Percentiles rank a stretch among this genome's conserved stretches.
phyloP scores from a whole-genome alignment of 2,797 vertebrate species.

The Acanthis flammea region DNA sequence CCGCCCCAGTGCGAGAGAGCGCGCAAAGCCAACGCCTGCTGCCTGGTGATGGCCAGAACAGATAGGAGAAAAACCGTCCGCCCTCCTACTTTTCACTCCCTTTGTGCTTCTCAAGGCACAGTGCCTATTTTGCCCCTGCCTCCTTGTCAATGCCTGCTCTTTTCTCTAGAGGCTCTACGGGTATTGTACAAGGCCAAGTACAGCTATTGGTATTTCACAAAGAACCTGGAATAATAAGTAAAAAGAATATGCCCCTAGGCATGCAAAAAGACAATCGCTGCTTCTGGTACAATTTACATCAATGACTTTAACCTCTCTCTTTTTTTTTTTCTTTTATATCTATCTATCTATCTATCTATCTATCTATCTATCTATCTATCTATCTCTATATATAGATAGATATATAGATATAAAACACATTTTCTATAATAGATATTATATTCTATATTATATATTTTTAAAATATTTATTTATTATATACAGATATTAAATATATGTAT shows the following conservation, averaged over 20 bases:
- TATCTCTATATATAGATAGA: no score
- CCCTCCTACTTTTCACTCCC: not conserved
- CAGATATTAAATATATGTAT: no score
- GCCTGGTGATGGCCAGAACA: not conserved
- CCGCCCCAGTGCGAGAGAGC: no score
- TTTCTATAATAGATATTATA: no score
- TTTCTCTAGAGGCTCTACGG: not conserved
- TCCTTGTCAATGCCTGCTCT: not conserved
- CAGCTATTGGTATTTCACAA: slow-evolving; percentile 3
- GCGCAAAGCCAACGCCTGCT: not conserved
- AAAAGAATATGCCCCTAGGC: not conserved
- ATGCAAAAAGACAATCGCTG: not conserved
- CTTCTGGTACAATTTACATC: slow-evolving; percentile 34
- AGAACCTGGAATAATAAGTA: not conserved
- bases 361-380: no score
- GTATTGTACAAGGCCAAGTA: not conserved
- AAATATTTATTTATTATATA: no score
- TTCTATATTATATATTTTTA: no score
- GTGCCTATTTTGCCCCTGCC: not conserved
- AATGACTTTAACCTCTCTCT: not conserved
- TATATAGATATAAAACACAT: no score
- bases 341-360: no score
- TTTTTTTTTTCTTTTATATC: no score
- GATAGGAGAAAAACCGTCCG: not conserved
- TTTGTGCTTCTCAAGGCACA: not conserved